Evolutionary conservation across 2,113 vertebrate species (phyloP).

Genomic region (Martes martes): DNA sequence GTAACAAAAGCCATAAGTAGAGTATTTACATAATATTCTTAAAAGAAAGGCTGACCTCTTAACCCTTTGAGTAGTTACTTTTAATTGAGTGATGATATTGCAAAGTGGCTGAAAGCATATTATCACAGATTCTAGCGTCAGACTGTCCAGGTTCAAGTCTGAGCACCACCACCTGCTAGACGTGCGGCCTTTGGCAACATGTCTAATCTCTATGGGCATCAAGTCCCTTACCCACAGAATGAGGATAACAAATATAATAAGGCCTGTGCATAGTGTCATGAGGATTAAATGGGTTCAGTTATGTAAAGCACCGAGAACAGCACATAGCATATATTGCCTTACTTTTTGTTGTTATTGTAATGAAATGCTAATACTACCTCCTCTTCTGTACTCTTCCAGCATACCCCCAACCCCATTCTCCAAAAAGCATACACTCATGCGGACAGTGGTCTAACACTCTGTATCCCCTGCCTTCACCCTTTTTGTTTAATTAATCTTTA

Average conservation of each 20-base stretch:
- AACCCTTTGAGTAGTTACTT: background rate
- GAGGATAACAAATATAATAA: background rate
- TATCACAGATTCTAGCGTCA: background rate
- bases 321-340: background rate
- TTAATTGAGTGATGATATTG: background rate
- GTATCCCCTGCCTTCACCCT: background rate
- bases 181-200: background rate
- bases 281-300: background rate
- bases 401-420: too few species aligned
- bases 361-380: background rate
- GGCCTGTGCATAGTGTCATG: background rate
- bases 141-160: background rate
- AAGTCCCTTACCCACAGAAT: background rate
- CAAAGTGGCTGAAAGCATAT: background rate
- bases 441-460: background rate
- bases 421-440: background rate
- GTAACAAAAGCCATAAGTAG: background rate
- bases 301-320: background rate
- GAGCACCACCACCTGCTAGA: background rate
- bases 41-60: background rate
- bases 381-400: background rate
- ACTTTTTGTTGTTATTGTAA: background rate
- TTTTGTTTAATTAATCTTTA: background rate
- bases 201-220: background rate
- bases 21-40: conserved; percentile 7